Percentiles rank a stretch among this genome's conserved stretches.
phyloP scores from a whole-genome alignment of 2,888 invertebrate genomes.

The Corbicula japonica region DNA sequence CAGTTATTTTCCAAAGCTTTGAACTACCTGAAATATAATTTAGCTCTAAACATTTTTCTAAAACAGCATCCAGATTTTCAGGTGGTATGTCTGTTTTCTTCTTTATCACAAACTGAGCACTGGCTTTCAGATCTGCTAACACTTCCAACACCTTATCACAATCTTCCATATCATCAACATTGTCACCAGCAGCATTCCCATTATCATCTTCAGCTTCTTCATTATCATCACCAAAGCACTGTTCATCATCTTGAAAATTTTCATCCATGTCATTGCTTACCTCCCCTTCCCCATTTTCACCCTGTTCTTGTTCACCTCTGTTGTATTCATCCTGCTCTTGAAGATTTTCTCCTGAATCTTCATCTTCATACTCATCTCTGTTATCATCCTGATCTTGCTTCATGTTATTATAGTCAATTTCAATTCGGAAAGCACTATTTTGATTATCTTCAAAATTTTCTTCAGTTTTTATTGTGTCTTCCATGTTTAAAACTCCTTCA shows the following conservation, averaged over 20 bases:
- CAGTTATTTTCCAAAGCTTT: conserved; percentile 63
- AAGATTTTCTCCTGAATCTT: too few relatives aligned
- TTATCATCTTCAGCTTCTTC: conserved; percentile 20
- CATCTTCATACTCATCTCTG: too few relatives aligned
- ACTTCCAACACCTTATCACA: conserved; percentile 41
- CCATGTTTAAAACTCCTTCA: too few relatives aligned
- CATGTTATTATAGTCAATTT: too few relatives aligned
- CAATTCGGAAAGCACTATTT: too few relatives aligned
- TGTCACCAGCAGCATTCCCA: background rate
- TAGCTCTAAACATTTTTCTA: conserved; percentile 47
- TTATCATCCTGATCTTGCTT: too few relatives aligned
- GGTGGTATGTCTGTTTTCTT: conserved; percentile 48
- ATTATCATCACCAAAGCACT: too few relatives aligned
- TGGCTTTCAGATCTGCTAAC: conserved; percentile 31
- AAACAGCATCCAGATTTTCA: conserved; percentile 39
- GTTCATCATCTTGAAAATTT: background rate
- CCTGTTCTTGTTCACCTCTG: background rate
- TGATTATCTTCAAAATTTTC: too few relatives aligned
- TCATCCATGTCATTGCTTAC: background rate
- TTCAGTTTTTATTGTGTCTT: too few relatives aligned
- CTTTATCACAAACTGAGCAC: conserved; percentile 59
- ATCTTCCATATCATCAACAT: conserved; percentile 31
- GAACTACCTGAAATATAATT: conserved; percentile 57
- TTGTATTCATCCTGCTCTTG: too few relatives aligned
- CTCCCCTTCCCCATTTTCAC: background rate